Evolutionary conservation across 2,888 invertebrate genomes (phyloP).

Genomic region (Thereva unica): DNA sequence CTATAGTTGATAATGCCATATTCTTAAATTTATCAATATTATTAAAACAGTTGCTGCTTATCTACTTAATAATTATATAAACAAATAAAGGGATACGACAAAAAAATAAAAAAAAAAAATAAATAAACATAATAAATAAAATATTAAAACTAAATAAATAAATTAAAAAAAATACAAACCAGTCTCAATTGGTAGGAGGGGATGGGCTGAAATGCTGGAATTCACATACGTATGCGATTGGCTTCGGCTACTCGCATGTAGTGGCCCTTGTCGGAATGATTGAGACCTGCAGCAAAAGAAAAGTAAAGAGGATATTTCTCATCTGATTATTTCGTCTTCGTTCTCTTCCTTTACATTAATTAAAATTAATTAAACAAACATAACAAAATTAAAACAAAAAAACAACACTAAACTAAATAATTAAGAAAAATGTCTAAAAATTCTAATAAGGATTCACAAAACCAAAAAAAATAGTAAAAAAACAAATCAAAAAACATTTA

Average conservation of each 20-base stretch:
- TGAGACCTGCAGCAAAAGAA: conserved; percentile 78
- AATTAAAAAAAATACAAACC: conserved; percentile 62
- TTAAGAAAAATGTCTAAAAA: background rate
- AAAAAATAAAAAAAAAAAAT: conserved; percentile 46
- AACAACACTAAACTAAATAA: conserved; percentile 23
- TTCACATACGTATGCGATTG: conserved; percentile 71
- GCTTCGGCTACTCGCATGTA: conserved; percentile 61
- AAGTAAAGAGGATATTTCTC: conserved; percentile 58
- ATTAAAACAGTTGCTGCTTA: background rate
- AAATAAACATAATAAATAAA: conserved; percentile 46
- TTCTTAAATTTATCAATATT: too few species aligned
- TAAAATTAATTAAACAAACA: conserved; percentile 2
- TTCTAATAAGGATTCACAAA: too few species aligned
- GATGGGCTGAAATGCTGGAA: conserved; percentile 91
- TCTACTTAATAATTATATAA: conserved; percentile 11
- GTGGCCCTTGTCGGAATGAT: conserved; percentile 80
- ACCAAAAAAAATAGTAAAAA: too few species aligned
- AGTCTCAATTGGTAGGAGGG: conserved; percentile 87
- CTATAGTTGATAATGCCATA: too few species aligned
- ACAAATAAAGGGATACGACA: conserved; percentile 42
- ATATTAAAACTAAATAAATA: conserved; percentile 33
- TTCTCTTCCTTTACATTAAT: conserved; percentile 14
- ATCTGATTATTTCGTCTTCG: conserved; percentile 31
- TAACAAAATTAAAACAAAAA: conserved; percentile 1
- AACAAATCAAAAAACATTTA: too few species aligned